Conservation (phyloP, 2,888 invertebrate genomes). For the Ischnus inquisitorius region DNA sequence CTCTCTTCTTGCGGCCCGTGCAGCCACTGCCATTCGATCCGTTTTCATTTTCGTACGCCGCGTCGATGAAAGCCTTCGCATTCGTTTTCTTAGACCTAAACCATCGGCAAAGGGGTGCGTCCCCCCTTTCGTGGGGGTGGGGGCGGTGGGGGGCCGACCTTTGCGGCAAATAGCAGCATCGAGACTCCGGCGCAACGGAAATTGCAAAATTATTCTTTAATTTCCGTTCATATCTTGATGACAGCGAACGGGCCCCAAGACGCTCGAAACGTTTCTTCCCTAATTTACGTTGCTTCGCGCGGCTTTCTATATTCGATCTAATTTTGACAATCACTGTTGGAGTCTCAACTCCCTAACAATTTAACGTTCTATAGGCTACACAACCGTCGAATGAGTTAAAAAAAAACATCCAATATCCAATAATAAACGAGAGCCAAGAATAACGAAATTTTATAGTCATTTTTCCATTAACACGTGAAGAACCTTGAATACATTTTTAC, state of each 20-base stretch:
- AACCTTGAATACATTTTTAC: too few species aligned
- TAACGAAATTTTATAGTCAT: too few species aligned
- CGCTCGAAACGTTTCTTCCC: not conserved
- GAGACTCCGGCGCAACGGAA: conserved; percentile 43
- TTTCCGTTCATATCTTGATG: conserved; percentile 31
- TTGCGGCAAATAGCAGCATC: conserved; percentile 28
- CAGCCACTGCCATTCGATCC: conserved; percentile 74
- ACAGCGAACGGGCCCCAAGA: not conserved
- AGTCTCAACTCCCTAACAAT: not conserved
- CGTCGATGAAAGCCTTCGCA: conserved; percentile 72
- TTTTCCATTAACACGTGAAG: too few species aligned
- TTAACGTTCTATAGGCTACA: not conserved
- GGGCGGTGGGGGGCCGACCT: not conserved
- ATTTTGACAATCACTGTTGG: conserved; percentile 23
- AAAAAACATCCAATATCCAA: not conserved
- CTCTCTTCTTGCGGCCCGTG: conserved; percentile 64
- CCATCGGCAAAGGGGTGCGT: not conserved
- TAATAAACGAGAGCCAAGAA: too few species aligned
- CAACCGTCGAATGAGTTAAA: not conserved
- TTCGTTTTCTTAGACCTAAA: conserved; percentile 29
- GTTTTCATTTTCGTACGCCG: conserved; percentile 74
- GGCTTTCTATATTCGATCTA: conserved; percentile 34
- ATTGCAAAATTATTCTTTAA: conserved; percentile 56
- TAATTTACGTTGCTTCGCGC: conserved; percentile 26
- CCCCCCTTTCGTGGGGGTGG: too few species aligned